Conservation (phyloP, 2,888 invertebrate genomes). For the Cosmia pyralina region DNA sequence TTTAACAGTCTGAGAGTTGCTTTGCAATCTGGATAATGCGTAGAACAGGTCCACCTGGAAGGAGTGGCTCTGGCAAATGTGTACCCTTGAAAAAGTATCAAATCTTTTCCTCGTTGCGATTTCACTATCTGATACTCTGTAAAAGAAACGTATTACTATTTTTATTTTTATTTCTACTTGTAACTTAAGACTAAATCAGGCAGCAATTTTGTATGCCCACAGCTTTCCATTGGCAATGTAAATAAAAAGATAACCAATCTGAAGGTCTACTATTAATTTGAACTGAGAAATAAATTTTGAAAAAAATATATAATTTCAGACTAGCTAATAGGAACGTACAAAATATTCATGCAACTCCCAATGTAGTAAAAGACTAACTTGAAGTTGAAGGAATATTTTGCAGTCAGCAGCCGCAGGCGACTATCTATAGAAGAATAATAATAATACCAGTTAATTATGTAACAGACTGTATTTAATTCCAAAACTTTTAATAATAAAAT, state of each 20-base stretch:
- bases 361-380: background rate
- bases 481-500: background rate
- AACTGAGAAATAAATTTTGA: background rate
- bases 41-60: slow-evolving; percentile 66
- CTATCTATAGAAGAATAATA: background rate
- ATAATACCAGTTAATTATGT: background rate
- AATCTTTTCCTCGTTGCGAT: slow-evolving; percentile 70
- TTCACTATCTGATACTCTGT: slow-evolving; percentile 61
- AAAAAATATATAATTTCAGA: no score
- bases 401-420: background rate
- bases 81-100: slow-evolving; percentile 70
- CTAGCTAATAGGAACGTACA: background rate
- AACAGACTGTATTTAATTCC: background rate
- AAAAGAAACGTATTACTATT: slow-evolving; percentile 14
- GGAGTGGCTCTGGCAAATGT: slow-evolving; percentile 64
- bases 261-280: background rate
- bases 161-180: background rate
- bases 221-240: background rate
- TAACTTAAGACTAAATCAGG: background rate
- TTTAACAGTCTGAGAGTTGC: slow-evolving; percentile 36
- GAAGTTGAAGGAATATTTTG: background rate
- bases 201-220: background rate
- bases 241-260: background rate
- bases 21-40: slow-evolving; percentile 56
- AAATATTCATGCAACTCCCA: no score